These are phyloP conservation scores for Gyrodactylus bullatarudis DNA, from an alignment of 1,140 invertebrate genomes.

Conservation along the genomic window DNA sequence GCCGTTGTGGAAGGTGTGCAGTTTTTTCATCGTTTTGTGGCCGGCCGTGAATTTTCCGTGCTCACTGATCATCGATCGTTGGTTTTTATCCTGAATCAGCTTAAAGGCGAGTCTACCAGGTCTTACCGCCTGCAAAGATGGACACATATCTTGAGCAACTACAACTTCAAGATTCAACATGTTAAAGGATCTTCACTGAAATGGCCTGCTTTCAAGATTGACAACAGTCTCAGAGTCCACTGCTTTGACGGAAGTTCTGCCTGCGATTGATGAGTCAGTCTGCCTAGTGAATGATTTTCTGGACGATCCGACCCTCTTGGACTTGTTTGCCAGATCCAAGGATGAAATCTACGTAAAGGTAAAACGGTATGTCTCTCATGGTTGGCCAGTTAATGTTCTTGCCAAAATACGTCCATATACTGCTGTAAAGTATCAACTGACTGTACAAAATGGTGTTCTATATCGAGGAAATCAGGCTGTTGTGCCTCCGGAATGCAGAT, in stretches of 20 bases:
- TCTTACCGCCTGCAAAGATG: no score
- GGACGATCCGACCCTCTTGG: not conserved
- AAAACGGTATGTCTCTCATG: not conserved
- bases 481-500: no score
- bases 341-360: not conserved
- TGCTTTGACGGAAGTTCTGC: not conserved
- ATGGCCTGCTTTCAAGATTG: not conserved
- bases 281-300: not conserved
- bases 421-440: no score
- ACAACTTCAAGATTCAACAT: not conserved
- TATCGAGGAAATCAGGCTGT: no score
- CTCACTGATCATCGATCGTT: not conserved
- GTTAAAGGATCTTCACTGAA: not conserved
- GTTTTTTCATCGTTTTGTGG: not conserved
- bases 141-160: no score
- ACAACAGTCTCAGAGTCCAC: not conserved
- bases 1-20: not conserved
- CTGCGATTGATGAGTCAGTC: not conserved
- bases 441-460: no score
- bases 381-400: no score
- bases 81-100: not conserved
- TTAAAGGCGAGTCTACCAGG: no score
- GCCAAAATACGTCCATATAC: no score
- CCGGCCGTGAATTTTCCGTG: not conserved
- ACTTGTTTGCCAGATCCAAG: not conserved